Evolutionary conservation across 2,113 vertebrate species (phyloP).

Genomic region (Passer domesticus): DNA sequence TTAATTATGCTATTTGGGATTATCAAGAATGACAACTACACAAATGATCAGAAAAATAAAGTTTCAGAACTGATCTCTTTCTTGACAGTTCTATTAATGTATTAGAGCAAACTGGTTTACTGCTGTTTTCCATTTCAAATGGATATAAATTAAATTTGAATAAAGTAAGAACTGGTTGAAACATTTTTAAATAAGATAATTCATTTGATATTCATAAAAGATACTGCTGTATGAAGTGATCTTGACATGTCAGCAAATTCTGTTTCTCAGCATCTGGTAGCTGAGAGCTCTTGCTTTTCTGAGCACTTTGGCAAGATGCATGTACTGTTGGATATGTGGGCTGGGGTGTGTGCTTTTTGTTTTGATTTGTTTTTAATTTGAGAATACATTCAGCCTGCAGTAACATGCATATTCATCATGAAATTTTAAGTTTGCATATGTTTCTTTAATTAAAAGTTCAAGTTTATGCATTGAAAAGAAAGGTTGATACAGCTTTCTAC

Average conservation of each 20-base stretch:
- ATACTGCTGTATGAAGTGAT: not conserved
- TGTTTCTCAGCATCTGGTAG: not conserved
- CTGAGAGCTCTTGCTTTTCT: not conserved
- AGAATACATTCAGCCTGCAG: not conserved
- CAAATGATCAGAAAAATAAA: not conserved
- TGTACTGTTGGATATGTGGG: not conserved
- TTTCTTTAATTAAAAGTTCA: not conserved
- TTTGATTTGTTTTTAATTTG: not conserved
- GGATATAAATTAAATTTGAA: not conserved
- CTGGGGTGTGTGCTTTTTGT: not conserved
- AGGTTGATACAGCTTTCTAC: not conserved
- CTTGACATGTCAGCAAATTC: not conserved
- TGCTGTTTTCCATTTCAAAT: not conserved
- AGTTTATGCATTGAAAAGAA: not conserved
- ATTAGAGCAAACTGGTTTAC: not conserved
- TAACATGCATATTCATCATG: not conserved
- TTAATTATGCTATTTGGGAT: not conserved
- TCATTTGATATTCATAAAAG: not conserved
- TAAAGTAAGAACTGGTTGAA: not conserved
- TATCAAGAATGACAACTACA: not conserved
- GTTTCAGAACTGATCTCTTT: not conserved
- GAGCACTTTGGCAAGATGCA: not conserved
- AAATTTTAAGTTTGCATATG: not conserved
- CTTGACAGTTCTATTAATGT: not conserved
- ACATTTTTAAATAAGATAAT: not conserved